These are phyloP conservation scores for Caenorhabditis drosophilae DNA, from an alignment of 2,888 invertebrate species.

Conservation along the genomic window DNA sequence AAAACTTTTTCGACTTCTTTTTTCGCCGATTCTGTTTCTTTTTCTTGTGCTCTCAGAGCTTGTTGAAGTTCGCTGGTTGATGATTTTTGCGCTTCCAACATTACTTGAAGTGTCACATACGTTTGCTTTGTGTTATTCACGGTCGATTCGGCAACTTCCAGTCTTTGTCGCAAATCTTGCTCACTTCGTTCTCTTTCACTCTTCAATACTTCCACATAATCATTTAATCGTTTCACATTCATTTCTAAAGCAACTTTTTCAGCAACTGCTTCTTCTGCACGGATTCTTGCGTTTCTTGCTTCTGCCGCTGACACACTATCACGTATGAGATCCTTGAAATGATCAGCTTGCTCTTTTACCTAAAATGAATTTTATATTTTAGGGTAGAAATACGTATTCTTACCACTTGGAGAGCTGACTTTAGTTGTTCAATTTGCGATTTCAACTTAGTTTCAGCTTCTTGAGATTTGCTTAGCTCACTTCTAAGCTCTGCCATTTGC, in stretches of 20 bases:
- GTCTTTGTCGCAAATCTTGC: conserved; percentile 15
- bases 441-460: conserved; percentile 29
- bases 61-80: conserved; percentile 19
- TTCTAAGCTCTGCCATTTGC: conserved; percentile 28
- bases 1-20: conserved; percentile 21
- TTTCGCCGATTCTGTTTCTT: conserved; percentile 13
- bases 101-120: conserved; percentile 18
- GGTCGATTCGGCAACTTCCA: conserved; percentile 15
- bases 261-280: conserved; percentile 31
- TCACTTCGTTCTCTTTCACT: conserved; percentile 9
- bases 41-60: conserved; percentile 11
- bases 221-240: conserved; percentile 20
- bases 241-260: conserved; percentile 22
- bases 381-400: no score
- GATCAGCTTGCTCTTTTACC: conserved; percentile 32
- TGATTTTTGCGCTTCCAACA: conserved; percentile 26
- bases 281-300: conserved; percentile 29
- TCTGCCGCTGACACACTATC: conserved; percentile 39
- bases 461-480: conserved; percentile 31
- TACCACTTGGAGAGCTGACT: conserved; percentile 27
- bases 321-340: conserved; percentile 31
- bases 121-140: conserved; percentile 14
- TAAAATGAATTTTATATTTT: no score
- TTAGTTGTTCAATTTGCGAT: conserved; percentile 35
- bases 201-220: conserved; percentile 24